These are phyloP conservation scores for Hylomyscus alleni DNA, from an alignment of 2,797 vertebrate genomes.

Conservation along the genomic window DNA sequence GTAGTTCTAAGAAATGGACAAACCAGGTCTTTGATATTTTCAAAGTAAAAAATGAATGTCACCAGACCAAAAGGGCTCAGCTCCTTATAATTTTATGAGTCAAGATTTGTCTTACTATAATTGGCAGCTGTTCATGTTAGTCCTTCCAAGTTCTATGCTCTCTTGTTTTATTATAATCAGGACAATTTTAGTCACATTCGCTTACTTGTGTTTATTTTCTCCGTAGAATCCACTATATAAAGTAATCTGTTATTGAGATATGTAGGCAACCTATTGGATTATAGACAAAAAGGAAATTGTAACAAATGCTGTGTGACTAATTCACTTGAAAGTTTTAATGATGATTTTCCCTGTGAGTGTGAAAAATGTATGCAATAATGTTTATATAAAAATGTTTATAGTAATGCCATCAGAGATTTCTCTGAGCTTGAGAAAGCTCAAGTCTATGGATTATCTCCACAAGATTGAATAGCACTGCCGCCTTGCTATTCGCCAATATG, in stretches of 20 bases:
- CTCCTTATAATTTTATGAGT: constrained; percentile 27
- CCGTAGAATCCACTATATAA: constrained; percentile 60
- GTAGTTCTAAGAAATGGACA: neutral
- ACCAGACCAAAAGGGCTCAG: constrained; percentile 5
- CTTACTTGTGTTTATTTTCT: constrained; percentile 62
- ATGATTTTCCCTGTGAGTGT: constrained; percentile 72
- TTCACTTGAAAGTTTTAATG: constrained; percentile 81
- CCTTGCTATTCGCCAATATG: constrained; percentile 62
- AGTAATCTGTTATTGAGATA: constrained; percentile 74
- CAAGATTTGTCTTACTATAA: neutral
- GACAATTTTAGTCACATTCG: constrained; percentile 44
- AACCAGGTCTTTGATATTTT: constrained; percentile 4
- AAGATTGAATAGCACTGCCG: constrained; percentile 71
- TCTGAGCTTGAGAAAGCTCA: neutral
- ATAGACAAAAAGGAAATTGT: constrained; percentile 69
- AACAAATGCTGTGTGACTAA: constrained; percentile 67
- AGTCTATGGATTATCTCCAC: constrained; percentile 1
- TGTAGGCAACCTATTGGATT: constrained; percentile 77
- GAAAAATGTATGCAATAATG: constrained; percentile 66
- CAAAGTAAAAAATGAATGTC: neutral
- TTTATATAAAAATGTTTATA: constrained; percentile 63
- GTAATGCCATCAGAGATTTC: constrained; percentile 50
- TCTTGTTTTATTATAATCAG: constrained; percentile 60
- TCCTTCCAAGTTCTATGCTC: neutral
- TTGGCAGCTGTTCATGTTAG: neutral